Percentiles rank a stretch among this genome's conserved stretches.
Evolutionary conservation across 2,888 invertebrate species (phyloP).

Genomic region (Rhamphomyia laevipes): DNA sequence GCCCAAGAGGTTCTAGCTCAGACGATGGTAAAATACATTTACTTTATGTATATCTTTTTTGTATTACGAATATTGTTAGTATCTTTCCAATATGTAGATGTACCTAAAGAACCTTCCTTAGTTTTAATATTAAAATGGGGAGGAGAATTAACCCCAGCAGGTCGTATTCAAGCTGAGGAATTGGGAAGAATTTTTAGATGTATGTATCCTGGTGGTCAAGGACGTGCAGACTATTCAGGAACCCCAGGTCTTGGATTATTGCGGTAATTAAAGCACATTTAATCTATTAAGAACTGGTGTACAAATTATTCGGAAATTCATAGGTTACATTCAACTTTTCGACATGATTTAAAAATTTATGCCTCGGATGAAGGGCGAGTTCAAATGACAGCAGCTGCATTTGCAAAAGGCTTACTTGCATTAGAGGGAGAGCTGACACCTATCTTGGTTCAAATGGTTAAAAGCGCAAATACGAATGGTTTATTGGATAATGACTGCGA

Average conservation of each 20-base stretch:
- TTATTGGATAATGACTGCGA: constrained; percentile 96
- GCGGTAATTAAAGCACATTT: constrained; percentile 32
- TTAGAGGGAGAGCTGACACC: constrained; percentile 97
- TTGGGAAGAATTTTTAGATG: constrained; percentile 96
- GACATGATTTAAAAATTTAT: constrained; percentile 98
- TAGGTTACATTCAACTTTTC: constrained; percentile 89
- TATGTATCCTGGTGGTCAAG: constrained; percentile 98
- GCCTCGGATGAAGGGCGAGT: constrained; percentile 99
- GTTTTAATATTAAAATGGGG: constrained; percentile 99
- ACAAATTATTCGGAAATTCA: background rate
- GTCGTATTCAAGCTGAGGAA: constrained; percentile 94
- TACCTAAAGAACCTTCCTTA: constrained; percentile 82
- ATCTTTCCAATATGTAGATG: constrained; percentile 43
- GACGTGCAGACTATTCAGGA: constrained; percentile 79
- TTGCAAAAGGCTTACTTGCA: constrained; percentile 94
- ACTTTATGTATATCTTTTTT: no score
- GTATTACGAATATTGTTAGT: no score
- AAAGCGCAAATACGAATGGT: constrained; percentile 98
- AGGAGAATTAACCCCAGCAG: constrained; percentile 96
- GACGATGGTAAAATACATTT: constrained; percentile 65
- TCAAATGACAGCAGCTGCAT: constrained; percentile 99
- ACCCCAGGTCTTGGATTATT: constrained; percentile 93
- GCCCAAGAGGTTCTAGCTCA: constrained; percentile 82
- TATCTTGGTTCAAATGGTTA: constrained; percentile 99
- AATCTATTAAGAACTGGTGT: background rate